Evolutionary conservation across 2,888 invertebrate species (phyloP).

Genomic region (Xylota segnis): DNA sequence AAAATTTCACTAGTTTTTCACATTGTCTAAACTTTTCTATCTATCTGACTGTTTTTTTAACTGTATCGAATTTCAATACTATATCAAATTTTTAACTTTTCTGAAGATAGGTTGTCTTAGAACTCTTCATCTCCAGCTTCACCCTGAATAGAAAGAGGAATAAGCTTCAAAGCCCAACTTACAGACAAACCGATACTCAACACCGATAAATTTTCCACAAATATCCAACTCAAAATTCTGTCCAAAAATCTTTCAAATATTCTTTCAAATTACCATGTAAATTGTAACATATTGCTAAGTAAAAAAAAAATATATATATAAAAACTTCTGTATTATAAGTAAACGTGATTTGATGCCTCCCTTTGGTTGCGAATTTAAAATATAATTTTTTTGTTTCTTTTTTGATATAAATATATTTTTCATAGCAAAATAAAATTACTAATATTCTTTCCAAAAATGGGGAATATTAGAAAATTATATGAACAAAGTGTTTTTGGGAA

Average conservation of each 20-base stretch:
- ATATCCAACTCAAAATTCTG: too few species aligned
- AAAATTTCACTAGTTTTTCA: too few species aligned
- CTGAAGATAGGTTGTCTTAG: too few species aligned
- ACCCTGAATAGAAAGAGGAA: too few species aligned
- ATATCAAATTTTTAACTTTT: too few species aligned
- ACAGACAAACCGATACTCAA: too few species aligned
- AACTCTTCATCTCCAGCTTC: too few species aligned
- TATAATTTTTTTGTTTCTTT: constrained; percentile 22
- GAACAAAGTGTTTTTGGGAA: constrained; percentile 79
- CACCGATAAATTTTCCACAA: too few species aligned
- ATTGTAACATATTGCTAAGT: constrained; percentile 30
- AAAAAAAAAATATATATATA: constrained; percentile 35
- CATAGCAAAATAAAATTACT: constrained; percentile 39
- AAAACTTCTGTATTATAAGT: constrained; percentile 38
- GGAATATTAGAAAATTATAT: constrained; percentile 75
- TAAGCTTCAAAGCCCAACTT: too few species aligned
- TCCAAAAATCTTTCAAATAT: background rate
- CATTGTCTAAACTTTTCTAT: too few species aligned
- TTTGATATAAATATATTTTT: constrained; percentile 43
- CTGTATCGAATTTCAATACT: too few species aligned
- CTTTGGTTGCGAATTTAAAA: constrained; percentile 38
- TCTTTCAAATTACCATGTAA: constrained; percentile 11
- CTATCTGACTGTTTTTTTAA: too few species aligned
- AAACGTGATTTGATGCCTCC: constrained; percentile 75
- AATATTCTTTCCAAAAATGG: constrained; percentile 43